Conservation (phyloP, 2,113 vertebrate species). For the Poeciliopsis retropinna region DNA sequence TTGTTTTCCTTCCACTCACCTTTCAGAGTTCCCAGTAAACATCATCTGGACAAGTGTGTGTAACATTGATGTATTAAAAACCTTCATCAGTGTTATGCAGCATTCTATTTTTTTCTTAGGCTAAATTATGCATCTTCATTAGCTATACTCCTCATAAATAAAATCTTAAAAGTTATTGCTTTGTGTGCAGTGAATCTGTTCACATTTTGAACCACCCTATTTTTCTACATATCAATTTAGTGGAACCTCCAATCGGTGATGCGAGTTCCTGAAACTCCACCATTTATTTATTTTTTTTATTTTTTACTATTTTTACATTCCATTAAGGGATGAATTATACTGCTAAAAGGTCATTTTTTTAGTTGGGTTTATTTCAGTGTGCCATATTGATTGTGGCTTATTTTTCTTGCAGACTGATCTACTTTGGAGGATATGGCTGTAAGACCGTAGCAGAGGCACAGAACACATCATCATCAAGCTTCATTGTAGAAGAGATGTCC, state of each 20-base stretch:
- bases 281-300: background rate
- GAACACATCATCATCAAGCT: conserved; percentile 52
- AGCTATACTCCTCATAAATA: too few relatives aligned
- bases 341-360: background rate
- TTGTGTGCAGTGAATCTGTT: background rate
- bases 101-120: too few relatives aligned
- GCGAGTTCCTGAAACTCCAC: background rate
- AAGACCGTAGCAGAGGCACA: conserved; percentile 69
- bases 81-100: too few relatives aligned
- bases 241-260: background rate
- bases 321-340: background rate
- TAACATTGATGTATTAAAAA: too few relatives aligned
- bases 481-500: conserved; percentile 74
- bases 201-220: background rate
- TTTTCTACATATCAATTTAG: background rate
- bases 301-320: background rate
- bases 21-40: too few relatives aligned
- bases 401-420: conserved; percentile 68
- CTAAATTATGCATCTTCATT: too few relatives aligned
- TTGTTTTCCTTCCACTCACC: too few relatives aligned
- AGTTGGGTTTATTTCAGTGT: background rate
- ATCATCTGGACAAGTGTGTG: too few relatives aligned
- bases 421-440: conserved; percentile 80
- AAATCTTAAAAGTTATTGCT: too few relatives aligned
- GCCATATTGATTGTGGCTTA: background rate